Percentiles rank a stretch among this genome's conserved stretches.
Conservation (phyloP, 1,140 invertebrate species). For the Episyrphus balteatus region DNA sequence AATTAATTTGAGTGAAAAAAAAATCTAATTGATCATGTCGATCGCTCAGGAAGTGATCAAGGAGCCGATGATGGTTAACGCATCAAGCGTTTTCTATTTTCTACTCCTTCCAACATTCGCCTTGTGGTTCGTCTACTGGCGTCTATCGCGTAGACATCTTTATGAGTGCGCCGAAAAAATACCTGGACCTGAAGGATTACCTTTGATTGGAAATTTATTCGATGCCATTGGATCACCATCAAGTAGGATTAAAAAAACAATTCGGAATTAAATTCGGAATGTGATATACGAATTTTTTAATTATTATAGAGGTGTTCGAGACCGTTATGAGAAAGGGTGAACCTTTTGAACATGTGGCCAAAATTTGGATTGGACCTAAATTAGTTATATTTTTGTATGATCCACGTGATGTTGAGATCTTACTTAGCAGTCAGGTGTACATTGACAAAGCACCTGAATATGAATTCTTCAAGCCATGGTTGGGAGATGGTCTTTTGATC, state of each 20-base stretch:
- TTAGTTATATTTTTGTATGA: slow-evolving; percentile 58
- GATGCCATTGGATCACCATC: slow-evolving; percentile 54
- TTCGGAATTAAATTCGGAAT: background rate
- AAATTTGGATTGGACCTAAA: slow-evolving; percentile 62
- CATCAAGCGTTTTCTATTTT: slow-evolving; percentile 51
- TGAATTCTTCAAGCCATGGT: slow-evolving; percentile 61
- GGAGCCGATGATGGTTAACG: slow-evolving; percentile 35
- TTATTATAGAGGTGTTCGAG: slow-evolving; percentile 51
- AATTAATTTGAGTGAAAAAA: background rate
- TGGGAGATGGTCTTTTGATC: slow-evolving; percentile 62
- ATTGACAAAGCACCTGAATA: slow-evolving; percentile 63
- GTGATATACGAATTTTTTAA: background rate
- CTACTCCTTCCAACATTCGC: slow-evolving; percentile 54
- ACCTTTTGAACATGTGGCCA: slow-evolving; percentile 48
- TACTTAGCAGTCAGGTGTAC: slow-evolving; percentile 61
- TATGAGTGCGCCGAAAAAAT: slow-evolving; percentile 57
- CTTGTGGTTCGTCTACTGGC: slow-evolving; percentile 62
- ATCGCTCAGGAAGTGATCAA: slow-evolving; percentile 27
- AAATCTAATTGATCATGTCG: background rate
- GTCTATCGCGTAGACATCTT: slow-evolving; percentile 53
- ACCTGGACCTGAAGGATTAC: slow-evolving; percentile 54
- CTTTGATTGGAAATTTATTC: slow-evolving; percentile 58
- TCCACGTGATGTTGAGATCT: slow-evolving; percentile 61
- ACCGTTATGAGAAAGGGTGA: slow-evolving; percentile 46
- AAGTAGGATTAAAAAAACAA: slow-evolving; percentile 14